These are phyloP conservation scores for Glomeris maerens DNA, from an alignment of 1,140 invertebrate genomes.

Conservation along the genomic window DNA sequence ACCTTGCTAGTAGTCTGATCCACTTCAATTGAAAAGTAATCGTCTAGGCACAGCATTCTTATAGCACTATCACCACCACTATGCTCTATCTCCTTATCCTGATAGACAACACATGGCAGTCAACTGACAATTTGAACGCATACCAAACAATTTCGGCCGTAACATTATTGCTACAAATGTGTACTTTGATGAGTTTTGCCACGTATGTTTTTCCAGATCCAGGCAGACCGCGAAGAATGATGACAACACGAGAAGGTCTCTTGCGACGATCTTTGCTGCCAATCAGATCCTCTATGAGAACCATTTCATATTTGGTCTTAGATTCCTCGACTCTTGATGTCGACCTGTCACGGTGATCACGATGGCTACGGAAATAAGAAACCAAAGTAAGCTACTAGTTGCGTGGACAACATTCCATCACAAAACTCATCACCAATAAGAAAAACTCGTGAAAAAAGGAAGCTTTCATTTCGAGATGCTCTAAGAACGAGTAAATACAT, in stretches of 20 bases:
- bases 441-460: too few species aligned
- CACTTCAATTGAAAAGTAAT: constrained; percentile 86
- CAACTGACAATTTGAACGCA: neutral
- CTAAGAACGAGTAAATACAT: too few species aligned
- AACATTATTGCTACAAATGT: too few species aligned
- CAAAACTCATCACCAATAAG: too few species aligned
- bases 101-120: constrained; percentile 14
- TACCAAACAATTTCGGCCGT: too few species aligned
- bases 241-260: constrained; percentile 65
- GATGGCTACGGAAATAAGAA: too few species aligned
- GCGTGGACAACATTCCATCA: too few species aligned
- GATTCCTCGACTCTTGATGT: too few species aligned
- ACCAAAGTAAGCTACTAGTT: too few species aligned
- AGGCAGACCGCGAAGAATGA: constrained; percentile 76
- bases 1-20: constrained; percentile 49
- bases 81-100: constrained; percentile 60
- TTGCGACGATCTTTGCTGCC: constrained; percentile 52
- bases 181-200: constrained; percentile 71
- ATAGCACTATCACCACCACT: constrained; percentile 63
- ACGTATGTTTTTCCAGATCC: constrained; percentile 79
- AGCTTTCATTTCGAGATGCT: too few species aligned
- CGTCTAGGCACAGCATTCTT: constrained; percentile 82
- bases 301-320: constrained; percentile 21
- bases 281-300: constrained; percentile 67
- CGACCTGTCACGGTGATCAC: too few species aligned